Base-by-base conservation (phyloP, 2,113 vertebrate genomes). In the Trichechus manatus region DNA sequence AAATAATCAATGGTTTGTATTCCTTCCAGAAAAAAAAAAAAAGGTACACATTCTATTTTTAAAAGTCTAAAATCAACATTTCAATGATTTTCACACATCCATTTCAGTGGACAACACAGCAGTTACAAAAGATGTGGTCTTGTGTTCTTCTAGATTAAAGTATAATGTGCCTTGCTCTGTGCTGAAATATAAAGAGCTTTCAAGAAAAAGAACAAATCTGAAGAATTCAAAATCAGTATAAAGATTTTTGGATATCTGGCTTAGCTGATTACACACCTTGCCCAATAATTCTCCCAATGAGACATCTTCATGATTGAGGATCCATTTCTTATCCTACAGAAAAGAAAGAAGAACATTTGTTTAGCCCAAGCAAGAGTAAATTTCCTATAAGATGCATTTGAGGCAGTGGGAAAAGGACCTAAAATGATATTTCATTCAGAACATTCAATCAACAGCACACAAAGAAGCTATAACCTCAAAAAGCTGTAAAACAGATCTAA, bases 291-390 rank as follows among this genome's bases (percentile, higher is more conserved):
- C 99, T 95, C 99, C 99, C 79, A 99, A 98, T 27, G 97, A 98
- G 56, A 99, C 99, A 84, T 99, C 99, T 98, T 99, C 99, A 59
- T 99, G 99, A 98, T 99, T 99, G 95, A 99, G 99, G 98, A 99
- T 98, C 99, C 99, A 99, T 88, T 99, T 99, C 97, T 99, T 99
- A 98, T 99, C 99, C 99, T 99, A 94, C 0, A 72, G 72, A 23
- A 97, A 97, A 80, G 83, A 97, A 97, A 95, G 13, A 9, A 29
- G 89, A 96, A 96, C 0, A 63, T 22, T 36, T 91, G 74, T 95
- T 98, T 50, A 97, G 87, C 39, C 5, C 50, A 93, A n/a, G 29
- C 5, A 96, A 97, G 33, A 87, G 56, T 4, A 23, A 10, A 96
- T 13, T 93, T 98, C 83, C 47, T 95, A 0, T 66, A 96, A 87